A percentile compares a stretch with the other conserved stretches of the same genome.
Conservation (phyloP, 2,888 invertebrate genomes). For the Molanna angustata region DNA sequence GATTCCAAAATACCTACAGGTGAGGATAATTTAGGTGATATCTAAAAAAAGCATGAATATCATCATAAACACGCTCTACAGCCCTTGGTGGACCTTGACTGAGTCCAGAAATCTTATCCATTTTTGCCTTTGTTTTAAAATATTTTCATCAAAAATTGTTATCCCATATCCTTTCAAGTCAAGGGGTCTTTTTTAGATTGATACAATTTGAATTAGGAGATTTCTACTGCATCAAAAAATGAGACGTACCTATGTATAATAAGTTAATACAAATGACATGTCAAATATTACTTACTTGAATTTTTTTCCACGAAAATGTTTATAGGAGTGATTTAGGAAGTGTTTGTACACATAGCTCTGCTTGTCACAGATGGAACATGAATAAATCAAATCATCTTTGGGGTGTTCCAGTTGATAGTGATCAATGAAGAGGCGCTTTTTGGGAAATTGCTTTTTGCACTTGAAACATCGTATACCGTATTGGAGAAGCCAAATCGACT, state of each 20-base stretch:
- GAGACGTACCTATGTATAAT: neutral
- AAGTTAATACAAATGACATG: neutral
- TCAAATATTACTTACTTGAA: constrained; percentile 6
- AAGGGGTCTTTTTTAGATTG: neutral
- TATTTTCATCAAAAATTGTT: too few relatives aligned
- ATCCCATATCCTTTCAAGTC: too few relatives aligned
- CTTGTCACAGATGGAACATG: constrained; percentile 12
- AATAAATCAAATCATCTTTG: constrained; percentile 1
- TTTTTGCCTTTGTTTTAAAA: too few relatives aligned
- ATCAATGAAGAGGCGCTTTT: neutral
- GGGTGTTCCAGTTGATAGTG: constrained; percentile 5
- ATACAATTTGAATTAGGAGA: neutral
- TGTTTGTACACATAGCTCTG: neutral
- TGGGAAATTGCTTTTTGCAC: constrained; percentile 9
- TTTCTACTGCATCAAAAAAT: neutral
- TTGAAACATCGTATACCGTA: constrained; percentile 8
- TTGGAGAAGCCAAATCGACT: constrained; percentile 3
- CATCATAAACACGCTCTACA: too few relatives aligned
- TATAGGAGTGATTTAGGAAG: constrained; percentile 11
- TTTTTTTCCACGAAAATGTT: constrained; percentile 6
- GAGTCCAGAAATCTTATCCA: too few relatives aligned
- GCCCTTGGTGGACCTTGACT: too few relatives aligned
- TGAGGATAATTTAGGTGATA: too few relatives aligned
- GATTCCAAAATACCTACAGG: too few relatives aligned
- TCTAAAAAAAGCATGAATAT: too few relatives aligned